These are phyloP conservation scores for Trachemys scripta DNA, from an alignment of 2,113 vertebrate species.

Conservation along the genomic window DNA sequence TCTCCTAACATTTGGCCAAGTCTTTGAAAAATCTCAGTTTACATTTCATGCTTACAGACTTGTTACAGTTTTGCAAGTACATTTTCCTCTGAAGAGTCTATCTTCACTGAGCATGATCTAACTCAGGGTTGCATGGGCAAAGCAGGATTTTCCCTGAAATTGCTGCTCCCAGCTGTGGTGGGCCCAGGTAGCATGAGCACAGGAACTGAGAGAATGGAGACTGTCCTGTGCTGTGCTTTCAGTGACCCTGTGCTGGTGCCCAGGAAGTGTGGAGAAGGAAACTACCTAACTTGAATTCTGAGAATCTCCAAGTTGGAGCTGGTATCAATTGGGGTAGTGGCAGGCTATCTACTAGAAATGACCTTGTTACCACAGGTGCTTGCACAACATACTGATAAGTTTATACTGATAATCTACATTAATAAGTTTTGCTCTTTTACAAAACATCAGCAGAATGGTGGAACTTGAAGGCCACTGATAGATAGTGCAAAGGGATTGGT, in stretches of 20 bases:
- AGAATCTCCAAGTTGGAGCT: no score
- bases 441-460: not conserved
- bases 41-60: not conserved
- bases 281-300: no score
- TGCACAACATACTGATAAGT: not conserved
- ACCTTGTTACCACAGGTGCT: not conserved
- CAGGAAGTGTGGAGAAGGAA: no score
- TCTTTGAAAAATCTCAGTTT: not conserved
- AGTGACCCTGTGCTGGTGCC: no score
- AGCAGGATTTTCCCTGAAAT: not conserved
- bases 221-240: no score
- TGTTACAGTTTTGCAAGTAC: not conserved
- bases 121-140: not conserved
- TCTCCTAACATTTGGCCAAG: not conserved
- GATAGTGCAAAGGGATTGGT: not conserved
- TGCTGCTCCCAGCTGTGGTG: not conserved
- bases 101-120: not conserved
- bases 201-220: no score
- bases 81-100: not conserved
- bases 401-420: not conserved
- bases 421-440: not conserved
- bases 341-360: not conserved
- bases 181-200: not conserved
- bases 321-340: not conserved
- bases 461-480: not conserved